These are phyloP conservation scores for Zaprionus tsacasi DNA, from an alignment of 1,140 invertebrate genomes.

Conservation along the genomic window DNA sequence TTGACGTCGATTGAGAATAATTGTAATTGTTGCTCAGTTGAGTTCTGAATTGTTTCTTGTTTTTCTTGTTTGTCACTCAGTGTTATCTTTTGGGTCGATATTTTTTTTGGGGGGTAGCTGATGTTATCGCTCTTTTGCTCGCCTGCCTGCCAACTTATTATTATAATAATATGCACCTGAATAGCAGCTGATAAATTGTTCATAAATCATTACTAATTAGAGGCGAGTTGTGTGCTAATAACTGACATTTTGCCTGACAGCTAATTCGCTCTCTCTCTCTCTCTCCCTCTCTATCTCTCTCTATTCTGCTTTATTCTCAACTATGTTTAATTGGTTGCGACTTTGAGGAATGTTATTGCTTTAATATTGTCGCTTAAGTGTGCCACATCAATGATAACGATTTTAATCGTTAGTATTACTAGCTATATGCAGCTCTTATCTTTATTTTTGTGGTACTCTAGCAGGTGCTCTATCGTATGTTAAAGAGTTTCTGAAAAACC, in stretches of 20 bases:
- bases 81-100: slow-evolving; percentile 19
- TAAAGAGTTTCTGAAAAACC: neutral
- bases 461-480: neutral
- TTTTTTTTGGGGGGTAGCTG: slow-evolving; percentile 6
- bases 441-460: neutral
- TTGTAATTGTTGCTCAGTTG: slow-evolving; percentile 39
- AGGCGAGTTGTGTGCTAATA: slow-evolving; percentile 1
- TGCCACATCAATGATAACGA: slow-evolving; percentile 1
- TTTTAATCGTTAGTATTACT: neutral
- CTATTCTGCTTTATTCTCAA: neutral
- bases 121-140: slow-evolving; percentile 21
- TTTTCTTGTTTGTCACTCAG: neutral
- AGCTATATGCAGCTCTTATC: neutral
- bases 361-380: neutral
- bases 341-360: slow-evolving; percentile 9
- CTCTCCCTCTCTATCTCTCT: neutral
- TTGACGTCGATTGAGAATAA: slow-evolving; percentile 75
- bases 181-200: slow-evolving; percentile 8
- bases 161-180: slow-evolving; percentile 31
- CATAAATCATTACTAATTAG: slow-evolving; percentile 33
- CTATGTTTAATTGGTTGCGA: neutral
- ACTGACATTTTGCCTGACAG: neutral
- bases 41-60: neutral
- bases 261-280: neutral
- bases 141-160: slow-evolving; percentile 7